These are phyloP conservation scores for Pogonomyrmex californicus DNA, from an alignment of 1,140 invertebrate genomes.

Conservation along the genomic window DNA sequence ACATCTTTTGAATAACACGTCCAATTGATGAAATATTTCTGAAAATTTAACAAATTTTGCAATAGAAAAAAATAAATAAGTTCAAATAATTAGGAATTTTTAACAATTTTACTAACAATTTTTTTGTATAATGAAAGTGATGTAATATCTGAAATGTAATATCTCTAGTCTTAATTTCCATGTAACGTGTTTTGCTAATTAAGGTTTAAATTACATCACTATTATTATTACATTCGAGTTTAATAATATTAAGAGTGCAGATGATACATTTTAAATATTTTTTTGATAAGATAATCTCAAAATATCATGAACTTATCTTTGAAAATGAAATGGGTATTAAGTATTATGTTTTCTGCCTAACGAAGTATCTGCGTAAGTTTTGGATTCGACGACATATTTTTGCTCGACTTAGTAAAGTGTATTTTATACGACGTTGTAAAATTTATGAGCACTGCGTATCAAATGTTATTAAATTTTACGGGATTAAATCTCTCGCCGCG, in stretches of 20 bases:
- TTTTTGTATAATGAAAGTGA: too few relatives aligned
- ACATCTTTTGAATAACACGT: background rate
- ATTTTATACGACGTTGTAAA: slow-evolving; percentile 43
- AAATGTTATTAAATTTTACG: slow-evolving; percentile 64
- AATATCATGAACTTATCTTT: slow-evolving; percentile 9
- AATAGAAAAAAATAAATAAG: background rate
- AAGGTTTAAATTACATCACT: background rate
- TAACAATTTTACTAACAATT: background rate
- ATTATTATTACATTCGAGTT: background rate
- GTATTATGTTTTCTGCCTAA: slow-evolving; percentile 3
- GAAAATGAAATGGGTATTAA: background rate
- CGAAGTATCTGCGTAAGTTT: background rate
- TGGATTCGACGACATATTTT: slow-evolving; percentile 39
- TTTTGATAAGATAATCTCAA: background rate
- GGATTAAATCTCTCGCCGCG: slow-evolving; percentile 42
- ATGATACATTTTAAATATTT: background rate
- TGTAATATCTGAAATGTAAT: background rate
- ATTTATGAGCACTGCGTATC: slow-evolving; percentile 50
- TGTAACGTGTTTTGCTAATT: background rate
- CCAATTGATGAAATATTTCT: background rate
- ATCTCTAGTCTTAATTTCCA: background rate
- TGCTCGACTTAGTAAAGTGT: slow-evolving; percentile 20
- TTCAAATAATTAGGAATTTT: background rate
- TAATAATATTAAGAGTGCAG: background rate
- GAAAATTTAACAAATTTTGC: slow-evolving; percentile 14